phyloP scores from a whole-genome alignment of 2,113 vertebrate genomes.

The Heptranchias perlo region DNA sequence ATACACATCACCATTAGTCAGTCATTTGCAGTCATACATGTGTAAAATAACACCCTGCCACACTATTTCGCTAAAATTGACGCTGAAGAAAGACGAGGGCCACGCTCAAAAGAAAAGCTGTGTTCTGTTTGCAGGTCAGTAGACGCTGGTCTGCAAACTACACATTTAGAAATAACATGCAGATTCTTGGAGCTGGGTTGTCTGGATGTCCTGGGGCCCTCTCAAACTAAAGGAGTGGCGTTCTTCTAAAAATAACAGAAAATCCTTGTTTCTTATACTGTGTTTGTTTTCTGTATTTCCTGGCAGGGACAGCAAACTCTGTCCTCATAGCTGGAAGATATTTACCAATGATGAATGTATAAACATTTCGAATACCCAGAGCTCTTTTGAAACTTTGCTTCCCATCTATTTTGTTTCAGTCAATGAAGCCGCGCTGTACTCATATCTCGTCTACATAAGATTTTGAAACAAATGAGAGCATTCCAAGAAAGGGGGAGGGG shows the following conservation, averaged over 20 bases:
- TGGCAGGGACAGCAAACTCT: neutral
- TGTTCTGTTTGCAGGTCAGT: neutral
- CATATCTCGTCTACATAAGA: neutral
- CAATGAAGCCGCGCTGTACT: neutral
- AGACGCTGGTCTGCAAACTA: neutral
- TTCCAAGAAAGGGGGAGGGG: neutral
- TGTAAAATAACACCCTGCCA: neutral
- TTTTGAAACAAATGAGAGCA: neutral
- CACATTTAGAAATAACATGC: neutral
- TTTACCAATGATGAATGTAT: neutral
- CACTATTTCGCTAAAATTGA: neutral
- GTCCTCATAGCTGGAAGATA: neutral
- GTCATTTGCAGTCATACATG: neutral
- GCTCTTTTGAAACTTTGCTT: too few relatives aligned
- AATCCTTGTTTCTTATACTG: neutral
- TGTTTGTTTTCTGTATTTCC: neutral
- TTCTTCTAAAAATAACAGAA: neutral
- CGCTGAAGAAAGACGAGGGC: neutral
- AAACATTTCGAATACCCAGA: neutral
- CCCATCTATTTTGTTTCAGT: neutral
- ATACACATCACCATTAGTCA: neutral
- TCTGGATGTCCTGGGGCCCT: neutral
- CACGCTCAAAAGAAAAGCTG: neutral
- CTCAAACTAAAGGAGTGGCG: neutral
- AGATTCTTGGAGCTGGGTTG: neutral